These are phyloP conservation scores for Ditylenchus dipsaci DNA, from an alignment of 1,140 invertebrate genomes.

Conservation along the genomic window DNA sequence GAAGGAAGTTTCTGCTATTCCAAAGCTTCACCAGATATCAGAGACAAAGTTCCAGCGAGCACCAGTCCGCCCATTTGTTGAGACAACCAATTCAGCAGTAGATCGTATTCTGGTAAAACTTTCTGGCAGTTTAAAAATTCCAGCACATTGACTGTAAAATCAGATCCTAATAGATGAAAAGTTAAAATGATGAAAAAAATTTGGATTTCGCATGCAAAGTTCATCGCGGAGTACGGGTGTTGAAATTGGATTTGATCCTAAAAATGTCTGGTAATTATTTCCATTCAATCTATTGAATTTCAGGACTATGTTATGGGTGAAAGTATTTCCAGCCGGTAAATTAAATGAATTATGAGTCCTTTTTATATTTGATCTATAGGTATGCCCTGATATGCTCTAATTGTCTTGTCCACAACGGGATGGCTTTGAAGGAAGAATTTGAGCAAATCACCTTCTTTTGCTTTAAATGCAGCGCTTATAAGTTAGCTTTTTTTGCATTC, in stretches of 20 bases:
- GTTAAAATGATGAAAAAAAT: too few species aligned
- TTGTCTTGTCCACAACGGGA: slow-evolving; percentile 89
- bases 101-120: slow-evolving; percentile 23
- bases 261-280: too few species aligned
- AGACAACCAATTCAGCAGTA: slow-evolving; percentile 18
- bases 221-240: too few species aligned
- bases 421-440: slow-evolving; percentile 92
- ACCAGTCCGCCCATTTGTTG: slow-evolving; percentile 45
- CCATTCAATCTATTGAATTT: too few species aligned
- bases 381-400: slow-evolving; percentile 81
- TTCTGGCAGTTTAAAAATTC: too few species aligned
- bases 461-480: slow-evolving; percentile 38
- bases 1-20: background rate
- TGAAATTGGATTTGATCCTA: too few species aligned
- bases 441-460: slow-evolving; percentile 66
- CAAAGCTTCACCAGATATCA: slow-evolving; percentile 27
- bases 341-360: background rate
- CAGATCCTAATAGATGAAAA: too few species aligned
- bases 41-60: slow-evolving; percentile 8
- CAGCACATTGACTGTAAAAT: too few species aligned
- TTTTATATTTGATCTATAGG: slow-evolving; percentile 13
- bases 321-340: slow-evolving; percentile 79
- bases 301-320: slow-evolving; percentile 85
- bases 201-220: too few species aligned
- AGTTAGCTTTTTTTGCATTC: slow-evolving; percentile 16